Conservation (phyloP, 1,140 invertebrate genomes). For the Spodoptera frugiperda region DNA sequence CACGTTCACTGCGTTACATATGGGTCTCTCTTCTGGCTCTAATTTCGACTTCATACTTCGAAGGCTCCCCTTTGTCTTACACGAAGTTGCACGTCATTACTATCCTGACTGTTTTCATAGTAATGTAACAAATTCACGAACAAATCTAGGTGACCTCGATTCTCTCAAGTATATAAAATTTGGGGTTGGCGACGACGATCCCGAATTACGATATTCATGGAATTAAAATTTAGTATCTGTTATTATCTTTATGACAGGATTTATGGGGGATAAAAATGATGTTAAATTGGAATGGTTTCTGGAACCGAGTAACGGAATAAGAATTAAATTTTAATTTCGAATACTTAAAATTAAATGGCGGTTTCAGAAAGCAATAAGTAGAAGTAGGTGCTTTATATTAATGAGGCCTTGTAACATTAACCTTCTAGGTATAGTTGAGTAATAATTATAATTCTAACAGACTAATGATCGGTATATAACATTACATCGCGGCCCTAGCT, state of each 20-base stretch:
- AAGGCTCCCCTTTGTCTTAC: slow-evolving; percentile 43
- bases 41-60: slow-evolving; percentile 71
- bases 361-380: background rate
- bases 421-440: no score
- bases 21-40: slow-evolving; percentile 65
- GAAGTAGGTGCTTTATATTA: background rate
- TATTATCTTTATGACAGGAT: slow-evolving; percentile 34
- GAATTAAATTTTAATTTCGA: slow-evolving; percentile 18
- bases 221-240: slow-evolving; percentile 40
- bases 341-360: background rate
- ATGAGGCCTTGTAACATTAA: no score
- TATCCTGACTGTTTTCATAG: slow-evolving; percentile 27
- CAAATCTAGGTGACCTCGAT: slow-evolving; percentile 60
- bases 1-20: slow-evolving; percentile 73
- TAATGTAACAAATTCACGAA: slow-evolving; percentile 36
- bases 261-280: slow-evolving; percentile 36
- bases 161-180: slow-evolving; percentile 24
- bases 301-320: background rate
- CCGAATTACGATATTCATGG: slow-evolving; percentile 30
- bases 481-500: no score
- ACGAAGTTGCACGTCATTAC: background rate
- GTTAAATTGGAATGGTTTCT: slow-evolving; percentile 12
- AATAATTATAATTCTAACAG: no score
- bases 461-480: no score
- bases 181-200: slow-evolving; percentile 21